Evolutionary conservation across 2,113 vertebrate genomes (phyloP).

Genomic region (Garra rufa): DNA sequence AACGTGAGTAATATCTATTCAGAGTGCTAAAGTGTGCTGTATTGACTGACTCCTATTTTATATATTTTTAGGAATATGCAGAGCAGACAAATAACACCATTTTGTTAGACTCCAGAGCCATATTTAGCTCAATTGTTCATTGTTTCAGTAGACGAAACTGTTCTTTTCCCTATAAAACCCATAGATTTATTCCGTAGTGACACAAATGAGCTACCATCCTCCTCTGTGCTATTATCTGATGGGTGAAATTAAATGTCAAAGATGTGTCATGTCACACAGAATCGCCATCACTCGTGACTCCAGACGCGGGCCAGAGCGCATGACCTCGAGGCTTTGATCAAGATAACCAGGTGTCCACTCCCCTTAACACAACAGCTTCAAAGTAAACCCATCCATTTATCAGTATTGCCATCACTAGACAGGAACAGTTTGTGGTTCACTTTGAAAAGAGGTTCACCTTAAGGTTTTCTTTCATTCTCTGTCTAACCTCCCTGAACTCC

Average conservation of each 20-base stretch:
- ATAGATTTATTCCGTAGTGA: conserved; percentile 7
- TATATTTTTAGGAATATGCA: conserved; percentile 6
- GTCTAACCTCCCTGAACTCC: not conserved
- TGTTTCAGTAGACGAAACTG: not conserved
- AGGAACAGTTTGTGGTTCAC: not conserved
- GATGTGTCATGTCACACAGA: conserved; percentile 25
- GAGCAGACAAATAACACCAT: conserved; percentile 4
- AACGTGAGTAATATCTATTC: not conserved
- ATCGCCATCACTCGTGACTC: conserved; percentile 17
- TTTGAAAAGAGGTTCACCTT: conserved; percentile 10
- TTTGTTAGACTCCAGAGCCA: not conserved
- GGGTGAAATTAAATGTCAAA: conserved; percentile 40
- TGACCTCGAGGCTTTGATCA: conserved; percentile 32
- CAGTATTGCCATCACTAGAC: conserved; percentile 7
- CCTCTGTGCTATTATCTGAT: conserved; percentile 20
- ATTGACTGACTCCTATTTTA: not conserved
- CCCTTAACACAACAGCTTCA: conserved; percentile 20
- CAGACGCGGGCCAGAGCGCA: not conserved
- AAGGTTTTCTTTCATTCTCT: not conserved
- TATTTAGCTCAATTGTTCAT: conserved; percentile 6
- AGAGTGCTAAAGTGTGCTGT: not conserved
- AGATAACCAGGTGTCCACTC: conserved; percentile 34
- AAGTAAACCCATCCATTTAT: conserved; percentile 27
- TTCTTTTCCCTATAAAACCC: not conserved
- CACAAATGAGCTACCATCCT: not conserved